Evolutionary conservation across 2,113 vertebrate genomes (phyloP), one percentile per base, ranked within the genome.

Genomic region (Nematolebias whitei): DNA sequence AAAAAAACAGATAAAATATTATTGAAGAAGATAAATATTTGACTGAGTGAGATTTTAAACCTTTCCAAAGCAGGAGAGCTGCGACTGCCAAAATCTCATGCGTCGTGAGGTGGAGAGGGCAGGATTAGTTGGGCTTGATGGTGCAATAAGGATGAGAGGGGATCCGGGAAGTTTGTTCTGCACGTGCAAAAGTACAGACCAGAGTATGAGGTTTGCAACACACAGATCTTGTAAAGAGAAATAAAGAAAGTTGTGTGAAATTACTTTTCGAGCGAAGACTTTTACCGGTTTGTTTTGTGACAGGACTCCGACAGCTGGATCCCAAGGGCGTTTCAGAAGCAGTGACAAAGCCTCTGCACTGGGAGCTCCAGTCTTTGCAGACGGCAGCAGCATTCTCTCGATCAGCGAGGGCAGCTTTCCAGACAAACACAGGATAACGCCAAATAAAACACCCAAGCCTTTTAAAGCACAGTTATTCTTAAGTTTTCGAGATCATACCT

Each of bases 71-170:
- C 97, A 99, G 74, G 96, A 96, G 16, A 99, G 95, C 90, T 99
- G 98, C 0, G 98, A 98, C 77, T 99, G 96, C 97, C 98, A 99
- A 92, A 99, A 99, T 23, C 96, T 95, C 84, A 97, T 96, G 64
- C 98, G 91, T 0, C 97, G 94, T 1, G 96, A 96, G 4, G 96
- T 93, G 54, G 95, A 93, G 63, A 96, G 94, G 76, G 93, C 79
- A 0, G 95, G 93, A 75, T 92, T 95, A 44, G 94, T 93, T 1
- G 96, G 97, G 38, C 95, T 95, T 0, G 96, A 96, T 35, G 98
- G 96, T 10, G 95, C 95, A 4, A 99, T 93, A 48, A 99, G 92
- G 79, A 99, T 97, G 63, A 99, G 93, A 0, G 98, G 98, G 1
- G 97, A 97, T 11, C 98, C 96, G 2, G 96, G 96, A 74, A 99